Base-by-base conservation (phyloP, 2,797 vertebrate species). In the Triplophysa bombifrons region DNA sequence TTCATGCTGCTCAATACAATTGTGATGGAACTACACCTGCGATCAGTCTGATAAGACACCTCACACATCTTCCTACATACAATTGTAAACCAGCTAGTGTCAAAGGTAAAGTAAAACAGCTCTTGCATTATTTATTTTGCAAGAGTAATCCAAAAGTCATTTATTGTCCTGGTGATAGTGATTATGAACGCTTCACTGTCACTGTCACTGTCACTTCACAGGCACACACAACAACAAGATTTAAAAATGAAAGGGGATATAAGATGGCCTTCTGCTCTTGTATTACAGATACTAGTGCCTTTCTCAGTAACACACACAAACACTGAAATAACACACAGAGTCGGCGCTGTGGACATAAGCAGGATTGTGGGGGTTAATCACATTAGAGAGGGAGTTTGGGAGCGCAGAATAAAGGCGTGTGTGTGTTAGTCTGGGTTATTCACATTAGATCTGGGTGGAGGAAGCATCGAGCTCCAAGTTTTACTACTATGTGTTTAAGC, bases 301-400 rank as follows among this genome's bases (percentile, higher is more conserved):
- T 25, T 16, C n/a, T 55, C 34, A 25, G 50, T 27, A 11, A 76
- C 64, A 67, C 63, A 55, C 85, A 25, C 64, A 46, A 13, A 76
- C 22, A 85, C 87, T 88, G 82, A 79, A 73, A 83, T 87, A 80
- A 86, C 85, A 80, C 55, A 46, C 20, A 8, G 38, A 82, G 77
- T 22, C 78, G 74, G 65, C 75, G 66, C 74, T 83, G 72, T 68
- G 65, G 74, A 68, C 74, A 76, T 46, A 68, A 58, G 64, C 51
- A 87, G 87, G 76, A 86, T 87, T 87, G 91, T 91, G 90, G 83
- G 88, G 89, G 78, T 86, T 93, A 91, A 93, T 92, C 88, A 87
- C 86, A 90, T 93, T 91, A 92, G 20, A 75, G 64, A 82, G 79
- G 72, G 27, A 41, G 63, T 68, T 30, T 70, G 56, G 41, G n/a